Evolutionary conservation across 2,113 vertebrate genomes (phyloP), one percentile per base, ranked within the genome.

Genomic region (Oryzias celebensis): DNA sequence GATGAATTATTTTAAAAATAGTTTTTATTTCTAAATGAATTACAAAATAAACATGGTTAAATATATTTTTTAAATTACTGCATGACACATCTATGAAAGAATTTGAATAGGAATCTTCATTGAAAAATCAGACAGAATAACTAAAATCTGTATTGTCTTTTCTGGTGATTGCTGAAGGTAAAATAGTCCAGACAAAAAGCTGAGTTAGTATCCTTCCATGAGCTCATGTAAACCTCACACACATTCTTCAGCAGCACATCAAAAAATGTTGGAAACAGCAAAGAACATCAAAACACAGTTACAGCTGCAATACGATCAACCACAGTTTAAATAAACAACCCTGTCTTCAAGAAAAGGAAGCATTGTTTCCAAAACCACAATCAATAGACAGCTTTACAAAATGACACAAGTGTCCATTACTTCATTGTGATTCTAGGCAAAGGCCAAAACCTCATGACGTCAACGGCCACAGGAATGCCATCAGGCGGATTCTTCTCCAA

Each of bases 381-480:
- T 88, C 85, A 73, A 81, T 80, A 71, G 63, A 74, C 44, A 62
- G 52, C 65, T 78, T 76, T 64, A 76, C 75, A 82, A 59, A 81
- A 75, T 61, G 59, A 74, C 82, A 84, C 71, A 75, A 72, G 74
- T 17, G 69, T 55, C 74, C 46, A 75, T 82, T 80, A 85, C 85
- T 85, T 89, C 83, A 88, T 78, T 86, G 86, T 75, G 80, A 87
- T 82, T 80, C 76, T 41, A 73, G 77, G 78, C 57, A 68, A 75
- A 77, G 60, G 73, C 74, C 73, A 83, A 80, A 82, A 65, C 62
- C 83, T 77, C 74, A 70, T 85, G 86, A 87, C 72, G 75, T 87
- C 85, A 83, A 54, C 58, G 0, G 68, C 88, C 86, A 77, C 86
- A 85, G 85, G 86, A 89, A 87, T 88, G 88, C 83, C 86, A 88